Evolutionary conservation across 2,113 vertebrate species (phyloP).

Genomic region (Larimichthys polyactis): DNA sequence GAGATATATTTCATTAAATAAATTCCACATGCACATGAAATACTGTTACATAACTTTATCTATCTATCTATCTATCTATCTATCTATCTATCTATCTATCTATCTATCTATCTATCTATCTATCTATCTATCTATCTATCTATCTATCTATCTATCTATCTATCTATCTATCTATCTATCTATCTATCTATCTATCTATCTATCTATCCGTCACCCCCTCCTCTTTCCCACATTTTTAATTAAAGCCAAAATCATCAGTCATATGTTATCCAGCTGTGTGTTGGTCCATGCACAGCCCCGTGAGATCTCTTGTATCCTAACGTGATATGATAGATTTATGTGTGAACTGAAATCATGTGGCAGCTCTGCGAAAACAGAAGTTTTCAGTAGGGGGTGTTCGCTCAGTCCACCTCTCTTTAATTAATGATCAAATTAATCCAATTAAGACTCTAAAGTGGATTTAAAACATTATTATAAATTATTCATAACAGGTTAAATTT

Average conservation of each 20-base stretch:
- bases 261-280: neutral
- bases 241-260: slow-evolving; percentile 15
- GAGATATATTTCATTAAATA: slow-evolving; percentile 3
- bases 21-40: neutral
- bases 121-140: neutral
- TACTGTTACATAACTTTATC: neutral
- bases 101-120: slow-evolving; percentile 3
- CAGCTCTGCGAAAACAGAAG: neutral
- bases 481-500: slow-evolving; percentile 61
- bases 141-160: neutral
- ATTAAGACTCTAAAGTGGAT: slow-evolving; percentile 64
- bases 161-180: neutral
- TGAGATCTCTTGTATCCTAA: slow-evolving; percentile 3
- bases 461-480: slow-evolving; percentile 58
- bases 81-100: neutral
- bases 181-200: neutral
- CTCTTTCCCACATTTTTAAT: slow-evolving; percentile 2
- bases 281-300: neutral
- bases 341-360: neutral
- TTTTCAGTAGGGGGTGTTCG: slow-evolving; percentile 20
- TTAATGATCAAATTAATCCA: slow-evolving; percentile 73
- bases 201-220: neutral
- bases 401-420: slow-evolving; percentile 53
- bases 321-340: neutral
- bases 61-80: neutral